A percentile compares a stretch with the other conserved stretches of the same genome.
Evolutionary conservation across 2,113 vertebrate genomes (phyloP).

Genomic region (Thomomys bottae): DNA sequence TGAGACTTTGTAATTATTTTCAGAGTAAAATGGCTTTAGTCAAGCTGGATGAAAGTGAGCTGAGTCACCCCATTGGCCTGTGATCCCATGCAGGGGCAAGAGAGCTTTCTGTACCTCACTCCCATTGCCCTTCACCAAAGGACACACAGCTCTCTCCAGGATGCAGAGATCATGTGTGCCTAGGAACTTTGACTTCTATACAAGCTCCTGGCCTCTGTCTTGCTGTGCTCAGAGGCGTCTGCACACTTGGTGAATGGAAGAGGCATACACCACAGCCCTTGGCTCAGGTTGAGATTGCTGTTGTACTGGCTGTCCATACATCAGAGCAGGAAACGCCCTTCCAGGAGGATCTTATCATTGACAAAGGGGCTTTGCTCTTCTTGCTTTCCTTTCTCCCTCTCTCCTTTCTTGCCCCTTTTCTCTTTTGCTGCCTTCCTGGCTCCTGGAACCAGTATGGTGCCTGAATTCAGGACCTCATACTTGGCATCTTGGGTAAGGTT

Average conservation of each 20-base stretch:
- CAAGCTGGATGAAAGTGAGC: not conserved
- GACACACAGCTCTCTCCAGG: not conserved
- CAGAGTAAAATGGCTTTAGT: not conserved
- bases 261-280: not conserved
- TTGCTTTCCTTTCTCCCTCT: not conserved
- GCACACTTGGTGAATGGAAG: not conserved
- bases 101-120: not conserved
- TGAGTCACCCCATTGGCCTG: not conserved
- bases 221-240: not conserved
- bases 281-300: not conserved
- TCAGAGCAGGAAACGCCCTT: not conserved
- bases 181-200: not conserved
- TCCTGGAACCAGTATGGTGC: no score
- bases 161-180: not conserved
- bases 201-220: not conserved
- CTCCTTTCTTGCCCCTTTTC: no score
- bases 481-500: no score
- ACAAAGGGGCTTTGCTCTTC: not conserved
- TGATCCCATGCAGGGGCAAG: no score
- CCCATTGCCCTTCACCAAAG: not conserved
- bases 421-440: fast-evolving
- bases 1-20: not conserved
- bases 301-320: not conserved
- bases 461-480: no score
- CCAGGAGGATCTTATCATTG: not conserved